Evolutionary conservation across 2,888 invertebrate genomes (phyloP), one percentile per base, ranked within the genome.

Genomic region (Endotricha flammealis): DNA sequence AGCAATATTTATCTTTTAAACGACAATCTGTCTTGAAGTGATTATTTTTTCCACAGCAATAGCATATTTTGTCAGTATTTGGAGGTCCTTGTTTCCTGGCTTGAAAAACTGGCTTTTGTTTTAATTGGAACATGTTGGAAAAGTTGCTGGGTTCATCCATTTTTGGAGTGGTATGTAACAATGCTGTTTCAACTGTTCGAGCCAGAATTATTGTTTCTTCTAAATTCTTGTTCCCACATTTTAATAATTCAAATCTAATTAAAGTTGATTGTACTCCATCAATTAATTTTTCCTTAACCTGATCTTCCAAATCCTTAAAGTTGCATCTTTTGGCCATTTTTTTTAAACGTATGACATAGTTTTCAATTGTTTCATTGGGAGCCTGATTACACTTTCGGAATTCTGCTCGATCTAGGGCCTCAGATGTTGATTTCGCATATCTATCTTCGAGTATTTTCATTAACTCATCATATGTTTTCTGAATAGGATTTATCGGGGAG

Each of bases 241-340:
- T 42, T 5, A 41, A 31, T 12, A n/a, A n/a, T n/a, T n/a, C n/a
- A n/a, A n/a, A n/a, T n/a, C n/a, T n/a, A n/a, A n/a, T n/a, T n/a
- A n/a, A 12, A 29, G 35, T 39, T 11, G 37, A 41, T 4, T 5
- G 1, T 0, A 42, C 42, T 2, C 47, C 47, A 7, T 44, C 42
- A 4, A 44, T 40, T 1, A 44, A 28, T 28, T 44, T 44, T 40
- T 44, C 46, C 16, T 42, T 46, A n/a, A 46, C 31, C 38, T 44
- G 46, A 8, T 44, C 46, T 7, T 47, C 41, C 3, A 13, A 2
- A 16, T 47, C 42, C 13, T 38, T 38, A 16, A 48, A 44, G 6
- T 39, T 14, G 9, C 42, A 48, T n/a, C 35, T 44, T 1, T n/a
- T 20, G 3, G 32, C 43, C 8, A 48, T 6, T 30, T 38, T 32